Evolutionary conservation across 2,113 vertebrate genomes (phyloP).

Genomic region (Gymnarchus niloticus): DNA sequence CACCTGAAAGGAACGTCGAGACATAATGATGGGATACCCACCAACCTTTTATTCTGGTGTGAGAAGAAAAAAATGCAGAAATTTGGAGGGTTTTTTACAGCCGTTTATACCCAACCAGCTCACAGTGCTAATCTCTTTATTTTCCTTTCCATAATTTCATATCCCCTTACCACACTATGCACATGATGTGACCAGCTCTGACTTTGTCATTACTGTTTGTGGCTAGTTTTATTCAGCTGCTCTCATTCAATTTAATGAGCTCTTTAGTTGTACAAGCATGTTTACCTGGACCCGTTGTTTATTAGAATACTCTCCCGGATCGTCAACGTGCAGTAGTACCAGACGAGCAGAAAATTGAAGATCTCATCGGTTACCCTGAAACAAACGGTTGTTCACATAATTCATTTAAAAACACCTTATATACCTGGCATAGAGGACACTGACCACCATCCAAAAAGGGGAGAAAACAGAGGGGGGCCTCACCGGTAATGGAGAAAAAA

Average conservation of each 20-base stretch:
- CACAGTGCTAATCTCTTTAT: not conserved
- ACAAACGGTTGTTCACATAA: not conserved
- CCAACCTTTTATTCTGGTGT: constrained; percentile 90
- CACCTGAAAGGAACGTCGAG: constrained; percentile 91
- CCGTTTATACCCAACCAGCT: not conserved
- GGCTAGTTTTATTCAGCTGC: not conserved
- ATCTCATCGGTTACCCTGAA: constrained; percentile 87
- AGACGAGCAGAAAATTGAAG: constrained; percentile 29
- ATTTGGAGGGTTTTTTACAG: not conserved
- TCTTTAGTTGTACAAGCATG: not conserved
- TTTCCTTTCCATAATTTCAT: not conserved
- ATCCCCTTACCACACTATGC: no score
- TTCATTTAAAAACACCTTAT: not conserved
- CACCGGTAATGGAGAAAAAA: constrained; percentile 91
- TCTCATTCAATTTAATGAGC: not conserved
- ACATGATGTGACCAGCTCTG: no score
- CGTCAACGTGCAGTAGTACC: constrained; percentile 29
- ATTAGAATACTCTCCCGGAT: constrained; percentile 72
- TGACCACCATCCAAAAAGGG: not conserved
- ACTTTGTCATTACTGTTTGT: no score
- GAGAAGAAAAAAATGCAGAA: not conserved
- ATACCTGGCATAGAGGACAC: not conserved
- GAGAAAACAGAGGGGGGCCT: constrained; percentile 22
- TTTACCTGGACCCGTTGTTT: constrained; percentile 90
- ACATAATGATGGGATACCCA: constrained; percentile 98